Evolutionary conservation across 2,888 invertebrate genomes (phyloP), one percentile per base, ranked within the genome.

Genomic region (Eledone cirrhosa): DNA sequence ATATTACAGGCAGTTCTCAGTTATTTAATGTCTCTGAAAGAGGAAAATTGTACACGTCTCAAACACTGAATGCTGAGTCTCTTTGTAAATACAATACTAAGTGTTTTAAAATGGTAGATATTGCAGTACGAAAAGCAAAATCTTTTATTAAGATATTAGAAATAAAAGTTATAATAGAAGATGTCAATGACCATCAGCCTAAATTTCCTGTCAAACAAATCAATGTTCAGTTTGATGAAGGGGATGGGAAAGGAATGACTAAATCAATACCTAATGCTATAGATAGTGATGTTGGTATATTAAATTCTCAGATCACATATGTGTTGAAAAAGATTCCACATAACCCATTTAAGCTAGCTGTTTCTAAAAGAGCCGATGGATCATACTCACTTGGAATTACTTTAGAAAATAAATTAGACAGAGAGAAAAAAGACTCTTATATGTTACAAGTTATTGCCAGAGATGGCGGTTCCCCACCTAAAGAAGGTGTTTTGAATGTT

Each of bases 71-170:
- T 72, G 72, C 72, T 8, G 72, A 72, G 24, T 72, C 41, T 41
- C 31, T 72, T 41, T 72, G 72, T 33, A 41, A 72, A 41, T 41
- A 72, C 31, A 41, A 72, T 24, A 72, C 27, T 13, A 31, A 72
- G 41, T 72, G 72, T 41, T 31, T 72, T 31, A 72, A 72, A 22
- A 72, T 31, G 72, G 41, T 72, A 41, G 72, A 72, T 72, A 41
- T 72, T 33, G 72, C 72, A 4, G 22, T 72, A n/a, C 72, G 41
- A 8, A 72, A 72, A 22, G 33, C 5, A n/a, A 41, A 31, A 41
- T 22, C 72, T 7, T 72, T 72, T 72, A 33, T 72, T n/a, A 72
- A 72, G 41, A 31, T 72, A n/a, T 41, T 72, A n/a, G 72, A 72
- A 72, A 72, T 72, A 5, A 72, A 72, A 72, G 72, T 72, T 0